These are phyloP conservation scores for Spisula subtruncata DNA, from an alignment of 2,888 invertebrate species.

Conservation along the genomic window DNA sequence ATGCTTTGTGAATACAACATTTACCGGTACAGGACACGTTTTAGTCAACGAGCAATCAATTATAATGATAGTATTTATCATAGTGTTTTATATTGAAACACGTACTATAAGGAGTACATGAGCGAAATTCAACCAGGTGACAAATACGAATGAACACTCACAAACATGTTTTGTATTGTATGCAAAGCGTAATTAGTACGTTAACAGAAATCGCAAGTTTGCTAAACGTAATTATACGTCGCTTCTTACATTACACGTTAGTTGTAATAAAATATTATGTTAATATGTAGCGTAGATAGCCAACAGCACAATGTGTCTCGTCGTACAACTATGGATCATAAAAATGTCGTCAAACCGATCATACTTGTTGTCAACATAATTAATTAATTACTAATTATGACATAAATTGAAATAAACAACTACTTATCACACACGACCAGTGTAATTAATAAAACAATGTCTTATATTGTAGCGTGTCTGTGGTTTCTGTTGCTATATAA, in stretches of 20 bases:
- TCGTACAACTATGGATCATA: background rate
- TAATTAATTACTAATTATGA: constrained; percentile 6
- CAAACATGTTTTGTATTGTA: too few relatives aligned
- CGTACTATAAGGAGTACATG: too few relatives aligned
- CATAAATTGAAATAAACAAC: background rate
- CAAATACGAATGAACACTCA: too few relatives aligned
- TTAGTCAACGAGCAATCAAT: too few relatives aligned
- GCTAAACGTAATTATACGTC: too few relatives aligned
- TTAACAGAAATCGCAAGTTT: too few relatives aligned
- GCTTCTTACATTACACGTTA: background rate
- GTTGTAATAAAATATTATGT: background rate
- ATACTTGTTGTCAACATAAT: background rate
- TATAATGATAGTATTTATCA: too few relatives aligned
- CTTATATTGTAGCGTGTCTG: background rate
- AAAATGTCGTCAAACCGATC: background rate
- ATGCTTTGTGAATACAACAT: too few relatives aligned
- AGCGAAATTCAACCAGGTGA: too few relatives aligned
- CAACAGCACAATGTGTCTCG: background rate
- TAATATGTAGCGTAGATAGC: background rate
- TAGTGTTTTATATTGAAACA: too few relatives aligned
- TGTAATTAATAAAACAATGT: background rate
- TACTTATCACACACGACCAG: background rate
- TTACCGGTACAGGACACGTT: too few relatives aligned
- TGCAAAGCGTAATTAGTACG: too few relatives aligned
- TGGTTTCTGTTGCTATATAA: background rate